Conservation (phyloP, 2,888 invertebrate species). For the Pyrgus malvae region DNA sequence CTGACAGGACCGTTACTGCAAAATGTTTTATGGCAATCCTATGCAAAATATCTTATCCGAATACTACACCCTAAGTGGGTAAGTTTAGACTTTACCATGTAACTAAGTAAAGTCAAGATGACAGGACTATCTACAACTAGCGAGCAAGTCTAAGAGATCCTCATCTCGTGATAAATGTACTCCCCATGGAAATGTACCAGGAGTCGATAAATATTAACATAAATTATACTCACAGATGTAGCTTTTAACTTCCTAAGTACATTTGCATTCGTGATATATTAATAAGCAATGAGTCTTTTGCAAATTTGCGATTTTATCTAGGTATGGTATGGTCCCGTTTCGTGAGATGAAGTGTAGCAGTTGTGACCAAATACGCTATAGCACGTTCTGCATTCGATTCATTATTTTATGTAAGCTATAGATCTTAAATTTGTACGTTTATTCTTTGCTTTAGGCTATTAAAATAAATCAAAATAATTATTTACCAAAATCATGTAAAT, state of each 20-base stretch:
- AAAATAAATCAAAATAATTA: too few species aligned
- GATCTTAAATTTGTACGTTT: too few species aligned
- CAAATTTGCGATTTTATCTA: conserved; percentile 16
- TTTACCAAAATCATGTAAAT: too few species aligned
- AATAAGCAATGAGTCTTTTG: conserved; percentile 18
- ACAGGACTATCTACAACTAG: conserved; percentile 42
- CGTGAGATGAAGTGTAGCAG: background rate
- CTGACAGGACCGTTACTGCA: background rate
- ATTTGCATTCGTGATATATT: conserved; percentile 31
- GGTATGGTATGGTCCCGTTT: background rate
- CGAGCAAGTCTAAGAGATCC: conserved; percentile 58
- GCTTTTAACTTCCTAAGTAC: conserved; percentile 29
- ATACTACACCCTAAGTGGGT: conserved; percentile 3
- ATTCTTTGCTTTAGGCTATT: too few species aligned
- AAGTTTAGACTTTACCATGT: conserved; percentile 10
- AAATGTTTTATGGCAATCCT: conserved; percentile 10
- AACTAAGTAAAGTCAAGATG: conserved; percentile 14
- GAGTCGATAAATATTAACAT: conserved; percentile 60
- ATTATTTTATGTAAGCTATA: too few species aligned
- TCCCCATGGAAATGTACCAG: conserved; percentile 56
- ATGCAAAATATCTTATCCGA: conserved; percentile 15
- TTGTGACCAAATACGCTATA: too few species aligned
- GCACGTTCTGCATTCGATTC: too few species aligned
- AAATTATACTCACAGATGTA: conserved; percentile 65
- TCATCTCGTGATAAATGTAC: conserved; percentile 63